Percentiles rank a stretch among this genome's conserved stretches.
Conservation (phyloP, 2,888 invertebrate genomes). For the Yponomeuta evonymella region DNA sequence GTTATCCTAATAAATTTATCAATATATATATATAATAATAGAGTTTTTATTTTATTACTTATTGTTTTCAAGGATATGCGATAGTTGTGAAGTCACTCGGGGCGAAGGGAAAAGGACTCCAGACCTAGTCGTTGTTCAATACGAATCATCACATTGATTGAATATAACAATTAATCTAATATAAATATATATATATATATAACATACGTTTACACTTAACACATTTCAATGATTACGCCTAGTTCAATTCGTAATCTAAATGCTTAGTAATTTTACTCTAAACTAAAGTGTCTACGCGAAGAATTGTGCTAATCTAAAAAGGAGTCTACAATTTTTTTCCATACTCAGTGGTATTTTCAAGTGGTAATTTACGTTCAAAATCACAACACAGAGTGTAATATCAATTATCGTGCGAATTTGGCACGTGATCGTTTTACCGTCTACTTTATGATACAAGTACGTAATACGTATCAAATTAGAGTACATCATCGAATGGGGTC, state of each 20-base stretch:
- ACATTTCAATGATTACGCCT: slow-evolving; percentile 47
- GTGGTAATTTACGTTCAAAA: slow-evolving; percentile 74
- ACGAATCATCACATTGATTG: slow-evolving; percentile 69
- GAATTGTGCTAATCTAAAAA: slow-evolving; percentile 75
- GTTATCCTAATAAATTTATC: slow-evolving; percentile 76
- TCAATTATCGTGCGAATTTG: slow-evolving; percentile 68
- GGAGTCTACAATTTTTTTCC: slow-evolving; percentile 62
- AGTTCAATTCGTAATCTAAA: slow-evolving; percentile 46
- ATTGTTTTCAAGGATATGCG: slow-evolving; percentile 77
- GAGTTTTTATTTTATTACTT: slow-evolving; percentile 70
- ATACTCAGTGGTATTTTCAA: slow-evolving; percentile 50
- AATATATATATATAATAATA: slow-evolving; percentile 60
- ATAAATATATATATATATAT: slow-evolving; percentile 45
- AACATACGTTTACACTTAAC: slow-evolving; percentile 45
- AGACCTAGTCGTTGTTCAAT: slow-evolving; percentile 67
- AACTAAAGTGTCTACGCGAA: slow-evolving; percentile 73
- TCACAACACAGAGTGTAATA: slow-evolving; percentile 78
- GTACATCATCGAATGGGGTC: slow-evolving; percentile 1
- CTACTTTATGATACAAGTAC: slow-evolving; percentile 62
- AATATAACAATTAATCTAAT: slow-evolving; percentile 68
- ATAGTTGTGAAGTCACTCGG: slow-evolving; percentile 62
- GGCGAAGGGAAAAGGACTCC: slow-evolving; percentile 46
- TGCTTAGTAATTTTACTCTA: slow-evolving; percentile 56
- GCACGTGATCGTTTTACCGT: slow-evolving; percentile 51
- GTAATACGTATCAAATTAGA: slow-evolving; percentile 35